Evolutionary conservation across 2,888 invertebrate genomes (phyloP), one percentile per base, ranked within the genome.

Genomic region (Tromatobia lineatoria): DNA sequence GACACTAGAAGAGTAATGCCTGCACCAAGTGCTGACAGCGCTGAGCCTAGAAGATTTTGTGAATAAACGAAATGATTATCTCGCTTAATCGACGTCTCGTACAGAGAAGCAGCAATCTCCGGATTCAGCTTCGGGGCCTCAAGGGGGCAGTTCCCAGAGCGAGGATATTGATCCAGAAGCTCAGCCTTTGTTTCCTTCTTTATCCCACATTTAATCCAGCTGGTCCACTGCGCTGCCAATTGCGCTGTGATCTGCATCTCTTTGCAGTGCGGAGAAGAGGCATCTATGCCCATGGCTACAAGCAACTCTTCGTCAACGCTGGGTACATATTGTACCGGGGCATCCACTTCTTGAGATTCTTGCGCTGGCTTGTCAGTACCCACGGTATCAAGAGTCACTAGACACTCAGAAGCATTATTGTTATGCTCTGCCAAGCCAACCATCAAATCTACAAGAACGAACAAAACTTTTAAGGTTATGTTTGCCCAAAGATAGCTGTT

Each of bases 121-220:
- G 70, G 71, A 66, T 88, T 88, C 13, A 86, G 47, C 57, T 79
- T 71, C 11, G 80, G 82, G 15, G 85, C 80, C 20, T 77, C 61
- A 4, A 87, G 64, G n/a, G 10, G 11, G 20, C 67, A 45, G 29
- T 61, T 50, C 11, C 74, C 61, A 4, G 57, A 61, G 3, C 71
- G 29, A 57, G 66, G 64, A 66, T 86, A 84, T 83, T 85, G 85
- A 7, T 80, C 50, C 10, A 76, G 4, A 4, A 81, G 34, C 15
- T 64, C 38, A 15, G 70, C 66, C 50, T 70, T 75, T 1, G 3
- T 42, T 42, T 84, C 69, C 57, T 80, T 64, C 45, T 29, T 54
- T 11, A 77, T 18, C 7, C 85, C 86, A 10, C 78, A 50, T 57
- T 6, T 10, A 1, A 76, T 38, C 66, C 57, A 81, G 18, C 38